A percentile compares a stretch with the other conserved stretches of the same genome.
Evolutionary conservation across 2,113 vertebrate genomes (phyloP).

Genomic region (Neogobius melanostomus): DNA sequence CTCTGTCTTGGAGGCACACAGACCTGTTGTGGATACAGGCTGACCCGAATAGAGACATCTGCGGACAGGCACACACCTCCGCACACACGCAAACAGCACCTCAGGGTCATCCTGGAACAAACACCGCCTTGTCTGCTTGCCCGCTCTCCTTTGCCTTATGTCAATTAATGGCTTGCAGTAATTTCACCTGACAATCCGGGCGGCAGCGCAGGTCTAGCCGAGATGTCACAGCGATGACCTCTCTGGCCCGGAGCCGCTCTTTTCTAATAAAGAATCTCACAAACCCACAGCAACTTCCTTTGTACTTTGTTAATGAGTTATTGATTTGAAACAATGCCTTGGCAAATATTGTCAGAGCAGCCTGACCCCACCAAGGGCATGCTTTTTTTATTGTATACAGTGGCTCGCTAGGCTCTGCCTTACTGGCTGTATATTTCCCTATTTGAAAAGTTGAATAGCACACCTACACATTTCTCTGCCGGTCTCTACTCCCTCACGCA

Average conservation of each 20-base stretch:
- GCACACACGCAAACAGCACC: constrained; percentile 54
- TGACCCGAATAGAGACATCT: constrained; percentile 60
- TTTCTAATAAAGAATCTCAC: constrained; percentile 90
- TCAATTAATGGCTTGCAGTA: constrained; percentile 98
- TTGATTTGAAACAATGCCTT: constrained; percentile 99
- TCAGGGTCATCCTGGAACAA: constrained; percentile 76
- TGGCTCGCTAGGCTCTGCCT: constrained; percentile 60
- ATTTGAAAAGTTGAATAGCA: constrained; percentile 46
- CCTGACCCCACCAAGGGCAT: constrained; percentile 85
- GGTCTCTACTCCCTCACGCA: constrained; percentile 7
- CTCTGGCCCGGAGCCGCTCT: constrained; percentile 80
- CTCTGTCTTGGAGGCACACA: constrained; percentile 42
- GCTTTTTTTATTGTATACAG: constrained; percentile 76
- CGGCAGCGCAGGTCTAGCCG: constrained; percentile 82
- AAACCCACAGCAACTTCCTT: constrained; percentile 89
- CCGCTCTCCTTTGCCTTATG: constrained; percentile 84
- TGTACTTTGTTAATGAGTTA: constrained; percentile 99
- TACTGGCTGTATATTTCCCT: constrained; percentile 38
- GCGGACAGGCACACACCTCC: constrained; percentile 18
- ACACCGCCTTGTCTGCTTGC: constrained; percentile 72
- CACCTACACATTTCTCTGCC: constrained; percentile 40
- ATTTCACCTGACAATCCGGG: constrained; percentile 96
- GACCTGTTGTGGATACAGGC: constrained; percentile 61
- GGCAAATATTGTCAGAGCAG: constrained; percentile 91
- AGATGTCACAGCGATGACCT: constrained; percentile 97